Percentiles rank a stretch among this genome's conserved stretches.
Evolutionary conservation across 2,797 vertebrate genomes (phyloP).

Genomic region (Eulemur albifrons): DNA sequence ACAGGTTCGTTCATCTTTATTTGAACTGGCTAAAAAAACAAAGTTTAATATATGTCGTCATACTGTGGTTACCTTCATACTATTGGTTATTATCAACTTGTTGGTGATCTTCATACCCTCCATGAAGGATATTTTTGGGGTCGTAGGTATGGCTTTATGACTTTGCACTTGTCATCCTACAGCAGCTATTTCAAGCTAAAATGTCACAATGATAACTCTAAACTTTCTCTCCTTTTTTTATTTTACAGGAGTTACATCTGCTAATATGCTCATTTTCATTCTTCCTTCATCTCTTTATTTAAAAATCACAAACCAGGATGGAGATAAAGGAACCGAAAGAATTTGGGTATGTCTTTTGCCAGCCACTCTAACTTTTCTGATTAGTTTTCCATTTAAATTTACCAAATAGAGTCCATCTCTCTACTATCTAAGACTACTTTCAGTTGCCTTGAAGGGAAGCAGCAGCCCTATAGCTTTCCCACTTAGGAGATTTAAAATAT

Average conservation of each 20-base stretch:
- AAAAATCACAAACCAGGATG: slow-evolving; percentile 86
- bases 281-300: slow-evolving; percentile 87
- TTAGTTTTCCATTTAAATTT: slow-evolving; percentile 25
- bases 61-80: slow-evolving; percentile 81
- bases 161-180: slow-evolving; percentile 1
- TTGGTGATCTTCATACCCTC: slow-evolving; percentile 88
- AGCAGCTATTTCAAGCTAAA: not conserved
- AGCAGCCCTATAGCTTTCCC: not conserved
- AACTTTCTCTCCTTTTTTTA: slow-evolving; percentile 48
- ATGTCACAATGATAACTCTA: not conserved
- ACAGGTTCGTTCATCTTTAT: slow-evolving; percentile 87
- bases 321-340: slow-evolving; percentile 83
- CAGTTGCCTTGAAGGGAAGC: not conserved
- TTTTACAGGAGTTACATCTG: slow-evolving; percentile 87
- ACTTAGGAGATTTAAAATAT: not conserved
- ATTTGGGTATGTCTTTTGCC: slow-evolving; percentile 84
- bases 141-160: slow-evolving; percentile 84
- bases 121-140: slow-evolving; percentile 89
- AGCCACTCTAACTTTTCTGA: not conserved
- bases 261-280: slow-evolving; percentile 90
- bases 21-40: slow-evolving; percentile 86
- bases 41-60: slow-evolving; percentile 85
- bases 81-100: slow-evolving; percentile 84
- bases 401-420: not conserved
- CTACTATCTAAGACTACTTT: not conserved